Percentiles rank a stretch among this genome's conserved stretches.
Evolutionary conservation across 2,113 vertebrate genomes (phyloP).

Genomic region (Aegithalos caudatus): DNA sequence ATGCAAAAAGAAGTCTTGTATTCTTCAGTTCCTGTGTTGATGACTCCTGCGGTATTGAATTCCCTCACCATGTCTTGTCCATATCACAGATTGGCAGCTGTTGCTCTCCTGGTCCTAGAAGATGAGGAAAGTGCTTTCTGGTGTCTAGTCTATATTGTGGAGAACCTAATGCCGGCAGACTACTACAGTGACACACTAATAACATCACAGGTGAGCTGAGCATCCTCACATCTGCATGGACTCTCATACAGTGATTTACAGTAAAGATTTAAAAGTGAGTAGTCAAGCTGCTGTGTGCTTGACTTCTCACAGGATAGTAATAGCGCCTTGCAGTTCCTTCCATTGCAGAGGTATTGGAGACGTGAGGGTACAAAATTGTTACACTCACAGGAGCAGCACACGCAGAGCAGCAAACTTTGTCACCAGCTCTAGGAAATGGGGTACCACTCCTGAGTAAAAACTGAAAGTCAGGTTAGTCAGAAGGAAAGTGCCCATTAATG

Average conservation of each 20-base stretch:
- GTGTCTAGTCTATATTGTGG: slow-evolving; percentile 90
- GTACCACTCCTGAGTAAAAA: background rate
- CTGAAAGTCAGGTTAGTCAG: background rate
- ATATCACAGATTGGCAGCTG: slow-evolving; percentile 83
- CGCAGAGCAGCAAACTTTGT: background rate
- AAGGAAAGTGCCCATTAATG: background rate
- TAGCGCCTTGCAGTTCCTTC: background rate
- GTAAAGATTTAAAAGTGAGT: background rate
- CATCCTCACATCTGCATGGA: background rate
- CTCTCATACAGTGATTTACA: background rate
- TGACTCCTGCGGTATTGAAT: background rate
- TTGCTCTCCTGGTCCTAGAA: slow-evolving; percentile 86
- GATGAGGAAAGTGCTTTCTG: slow-evolving; percentile 93
- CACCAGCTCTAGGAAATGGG: background rate
- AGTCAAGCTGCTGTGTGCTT: background rate
- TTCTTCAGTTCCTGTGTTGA: background rate
- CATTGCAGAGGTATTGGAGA: background rate
- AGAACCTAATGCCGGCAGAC: slow-evolving; percentile 88
- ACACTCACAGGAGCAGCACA: background rate
- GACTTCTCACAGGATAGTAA: background rate
- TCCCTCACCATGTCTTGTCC: background rate
- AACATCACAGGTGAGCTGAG: slow-evolving; percentile 85
- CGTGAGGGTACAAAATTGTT: background rate
- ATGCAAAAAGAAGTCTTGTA: background rate
- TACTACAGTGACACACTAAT: slow-evolving; percentile 90